Base-by-base conservation (phyloP, 1,140 invertebrate genomes). In the Holotrichia oblita region DNA sequence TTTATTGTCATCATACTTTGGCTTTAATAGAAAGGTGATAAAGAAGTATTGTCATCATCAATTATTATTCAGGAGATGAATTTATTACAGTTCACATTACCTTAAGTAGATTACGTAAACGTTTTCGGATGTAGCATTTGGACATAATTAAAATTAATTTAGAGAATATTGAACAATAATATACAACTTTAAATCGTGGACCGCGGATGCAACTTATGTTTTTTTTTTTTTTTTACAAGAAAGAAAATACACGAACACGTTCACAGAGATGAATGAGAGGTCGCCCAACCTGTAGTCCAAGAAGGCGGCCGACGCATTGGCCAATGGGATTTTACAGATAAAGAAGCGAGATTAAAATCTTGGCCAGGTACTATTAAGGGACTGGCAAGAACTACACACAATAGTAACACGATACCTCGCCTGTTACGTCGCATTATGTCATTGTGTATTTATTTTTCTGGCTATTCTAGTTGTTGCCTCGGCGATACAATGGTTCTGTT, bases 401-500 rank as follows among this genome's bases (percentile, higher is more conserved):
- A 76, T 76, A 42, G 75, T 76, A 76, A 76, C 75, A 34, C 44
- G 75, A 76, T 76, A 76, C 44, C 75, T 44, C 75, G 75, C 75
- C 75, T 76, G 75, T 76, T 76, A 76, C 44, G 75, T 55, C 22
- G 75, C 75, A 76, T 76, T 76, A 76, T 76, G 75, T 76, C 75
- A 76, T 76, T 76, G 75, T 76, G 41, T 27, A 69, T 69, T 69
- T 69, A 69, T 69, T 69, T 69, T 69, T 69, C 17, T 69, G 61
- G 22, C 27, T 22, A 20, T 69, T 69, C 61, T 69, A 69, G 22
- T 69, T 69, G 61, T 22, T 34, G 27, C 27, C 22, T 69, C 61
- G 22, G 61, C 61, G 20, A 34, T 34, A 34, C 27, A 34, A 48
- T 17, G 8, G 61, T 69, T 24, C 27, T 69, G 61, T 69, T 69